phyloP scores from a whole-genome alignment of 2,113 vertebrate genomes.

The Hiodon alosoides region DNA sequence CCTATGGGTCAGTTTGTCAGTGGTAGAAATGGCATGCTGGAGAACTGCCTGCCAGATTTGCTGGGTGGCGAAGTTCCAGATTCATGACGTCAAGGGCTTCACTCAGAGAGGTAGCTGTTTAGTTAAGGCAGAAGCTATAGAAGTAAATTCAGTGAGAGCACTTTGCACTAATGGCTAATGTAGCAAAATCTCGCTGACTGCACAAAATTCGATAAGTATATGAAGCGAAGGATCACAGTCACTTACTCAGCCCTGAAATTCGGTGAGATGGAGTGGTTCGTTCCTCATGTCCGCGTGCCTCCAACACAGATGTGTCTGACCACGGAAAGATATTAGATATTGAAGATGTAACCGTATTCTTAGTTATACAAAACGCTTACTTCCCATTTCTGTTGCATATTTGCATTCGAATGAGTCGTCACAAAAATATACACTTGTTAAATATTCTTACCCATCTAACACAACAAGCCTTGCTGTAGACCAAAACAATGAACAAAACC shows the following conservation, averaged over 20 bases:
- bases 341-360: no score
- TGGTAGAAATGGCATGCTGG: neutral
- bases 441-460: no score
- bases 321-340: slow-evolving; percentile 12
- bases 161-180: neutral
- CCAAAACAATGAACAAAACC: no score
- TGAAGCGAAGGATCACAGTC: neutral
- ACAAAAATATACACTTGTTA: no score
- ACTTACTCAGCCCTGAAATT: slow-evolving; percentile 52
- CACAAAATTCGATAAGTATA: no score
- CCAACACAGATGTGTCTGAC: slow-evolving; percentile 57
- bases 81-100: no score
- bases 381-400: no score
- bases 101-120: neutral
- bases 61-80: neutral
- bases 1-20: neutral
- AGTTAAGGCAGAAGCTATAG: neutral
- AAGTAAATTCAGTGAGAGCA: neutral
- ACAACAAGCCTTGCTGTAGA: no score
- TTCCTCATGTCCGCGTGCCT: slow-evolving; percentile 45
- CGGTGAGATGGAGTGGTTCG: slow-evolving; percentile 37
- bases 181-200: neutral
- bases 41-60: neutral
- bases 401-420: no score
- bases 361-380: no score